Base-by-base conservation (phyloP, 2,797 vertebrate species). In the Columba guinea region DNA sequence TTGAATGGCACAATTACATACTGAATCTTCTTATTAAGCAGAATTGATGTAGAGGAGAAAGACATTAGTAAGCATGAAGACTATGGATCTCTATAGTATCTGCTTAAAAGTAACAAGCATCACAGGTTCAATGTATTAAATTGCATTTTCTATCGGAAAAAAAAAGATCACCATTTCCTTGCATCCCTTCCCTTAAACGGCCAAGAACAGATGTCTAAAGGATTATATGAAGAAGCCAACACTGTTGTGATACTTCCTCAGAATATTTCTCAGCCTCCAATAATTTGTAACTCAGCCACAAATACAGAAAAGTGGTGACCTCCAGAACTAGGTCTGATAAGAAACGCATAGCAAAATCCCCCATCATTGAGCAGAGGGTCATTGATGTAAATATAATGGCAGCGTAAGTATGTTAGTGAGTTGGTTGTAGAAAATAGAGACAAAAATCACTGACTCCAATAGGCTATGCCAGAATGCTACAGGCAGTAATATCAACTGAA, bases 401-500 rank as follows among this genome's bases (percentile, higher is more conserved):
- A 84, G 21, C 56, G 53, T 46, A 65, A 70, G 28, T 79, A 46
- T 41, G 60, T 77, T 64, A 91, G 59, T 48, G 81, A 92, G 68
- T 20, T 1, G 5, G 58, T 16, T 55, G 30, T 71, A 89, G 55
- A 94, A 96, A 93, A 95, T 21, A 95, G 86, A 87, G 93, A 77
- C 41, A 89, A 87, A 84, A 90, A 63, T 68, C 60, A 46, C 74
- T 84, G 81, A 71, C 35, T 93, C 63, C 78, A 60, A 41, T 13
- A 85, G 87, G 70, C 67, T 85, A 46, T 87, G 87, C 92, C 89
- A 93, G 84, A 89, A 80, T 53, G 77, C 94, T 87, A 87, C 60
- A 65, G 90, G 93, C 90, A 84, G 49, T 80, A 92, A 84, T 55
- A 82, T 21, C 89, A 83, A 4, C 89, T 83, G 93, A 92, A 96